These are phyloP conservation scores for Arizona elegans DNA, from an alignment of 2,113 vertebrate genomes.

Conservation along the genomic window DNA sequence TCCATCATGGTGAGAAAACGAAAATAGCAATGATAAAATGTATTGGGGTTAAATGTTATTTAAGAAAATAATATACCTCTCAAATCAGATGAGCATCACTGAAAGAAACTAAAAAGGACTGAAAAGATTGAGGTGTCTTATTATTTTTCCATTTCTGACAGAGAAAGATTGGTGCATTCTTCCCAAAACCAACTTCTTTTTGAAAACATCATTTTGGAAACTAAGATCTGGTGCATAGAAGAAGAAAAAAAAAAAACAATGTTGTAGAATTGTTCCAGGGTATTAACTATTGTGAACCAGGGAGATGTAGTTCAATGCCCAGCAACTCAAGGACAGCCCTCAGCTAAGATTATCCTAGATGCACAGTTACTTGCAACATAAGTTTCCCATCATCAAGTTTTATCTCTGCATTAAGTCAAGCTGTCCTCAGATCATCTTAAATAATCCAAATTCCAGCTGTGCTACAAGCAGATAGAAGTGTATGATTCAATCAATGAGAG, in stretches of 20 bases:
- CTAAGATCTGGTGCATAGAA: neutral
- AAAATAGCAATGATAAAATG: slow-evolving; percentile 38
- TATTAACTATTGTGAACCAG: neutral
- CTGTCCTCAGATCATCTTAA: neutral
- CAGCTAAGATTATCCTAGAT: neutral
- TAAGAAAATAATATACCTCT: neutral
- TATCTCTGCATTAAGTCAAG: neutral
- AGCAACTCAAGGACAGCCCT: neutral
- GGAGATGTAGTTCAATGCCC: too few species aligned
- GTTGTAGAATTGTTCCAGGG: neutral
- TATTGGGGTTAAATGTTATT: slow-evolving; percentile 17
- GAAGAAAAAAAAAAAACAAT: neutral
- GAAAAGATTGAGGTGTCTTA: neutral
- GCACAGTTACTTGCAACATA: neutral
- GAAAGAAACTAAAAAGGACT: neutral
- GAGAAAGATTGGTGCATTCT: neutral
- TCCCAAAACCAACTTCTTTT: neutral
- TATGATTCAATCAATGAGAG: neutral
- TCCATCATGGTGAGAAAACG: slow-evolving; percentile 15
- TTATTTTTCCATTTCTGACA: neutral
- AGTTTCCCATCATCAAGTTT: neutral
- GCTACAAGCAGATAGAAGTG: neutral
- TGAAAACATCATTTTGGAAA: neutral
- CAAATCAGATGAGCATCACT: neutral
- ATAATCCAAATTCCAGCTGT: neutral